Evolutionary conservation across 2,888 invertebrate genomes (phyloP).

Genomic region (Caenorhabditis panamensis): DNA sequence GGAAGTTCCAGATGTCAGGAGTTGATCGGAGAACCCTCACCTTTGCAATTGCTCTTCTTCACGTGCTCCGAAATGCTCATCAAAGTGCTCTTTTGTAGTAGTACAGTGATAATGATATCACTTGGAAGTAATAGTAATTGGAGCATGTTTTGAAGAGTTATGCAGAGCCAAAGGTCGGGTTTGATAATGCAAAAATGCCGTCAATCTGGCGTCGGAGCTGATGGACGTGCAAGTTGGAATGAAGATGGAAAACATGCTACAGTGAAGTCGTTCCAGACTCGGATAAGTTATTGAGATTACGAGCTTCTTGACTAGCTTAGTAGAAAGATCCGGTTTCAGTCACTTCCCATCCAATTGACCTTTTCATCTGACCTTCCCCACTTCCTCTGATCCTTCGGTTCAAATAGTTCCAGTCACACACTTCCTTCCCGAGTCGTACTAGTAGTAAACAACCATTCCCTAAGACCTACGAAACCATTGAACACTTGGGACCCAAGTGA

Average conservation of each 20-base stretch:
- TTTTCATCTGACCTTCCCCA: no score
- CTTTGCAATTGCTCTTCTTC: background rate
- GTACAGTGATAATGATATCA: slow-evolving; percentile 1
- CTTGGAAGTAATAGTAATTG: background rate
- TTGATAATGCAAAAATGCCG: slow-evolving; percentile 11
- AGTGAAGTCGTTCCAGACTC: background rate
- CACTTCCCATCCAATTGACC: no score
- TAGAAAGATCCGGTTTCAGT: no score
- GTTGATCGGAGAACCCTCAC: background rate
- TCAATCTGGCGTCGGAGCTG: slow-evolving; percentile 11
- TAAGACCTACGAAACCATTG: slow-evolving; percentile 38
- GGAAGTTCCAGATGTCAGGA: background rate
- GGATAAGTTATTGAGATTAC: no score
- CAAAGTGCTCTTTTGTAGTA: background rate
- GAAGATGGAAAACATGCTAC: background rate
- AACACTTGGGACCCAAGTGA: slow-evolving; percentile 26
- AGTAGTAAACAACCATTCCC: slow-evolving; percentile 2
- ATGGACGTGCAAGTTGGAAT: background rate
- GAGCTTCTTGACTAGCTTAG: no score
- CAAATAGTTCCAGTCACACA: background rate
- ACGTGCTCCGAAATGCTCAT: background rate
- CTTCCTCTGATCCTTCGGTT: background rate
- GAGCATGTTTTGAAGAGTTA: background rate
- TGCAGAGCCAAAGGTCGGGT: background rate
- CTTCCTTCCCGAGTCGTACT: background rate